Conservation (phyloP, 2,888 invertebrate genomes). For the Plagiodera versicolora region DNA sequence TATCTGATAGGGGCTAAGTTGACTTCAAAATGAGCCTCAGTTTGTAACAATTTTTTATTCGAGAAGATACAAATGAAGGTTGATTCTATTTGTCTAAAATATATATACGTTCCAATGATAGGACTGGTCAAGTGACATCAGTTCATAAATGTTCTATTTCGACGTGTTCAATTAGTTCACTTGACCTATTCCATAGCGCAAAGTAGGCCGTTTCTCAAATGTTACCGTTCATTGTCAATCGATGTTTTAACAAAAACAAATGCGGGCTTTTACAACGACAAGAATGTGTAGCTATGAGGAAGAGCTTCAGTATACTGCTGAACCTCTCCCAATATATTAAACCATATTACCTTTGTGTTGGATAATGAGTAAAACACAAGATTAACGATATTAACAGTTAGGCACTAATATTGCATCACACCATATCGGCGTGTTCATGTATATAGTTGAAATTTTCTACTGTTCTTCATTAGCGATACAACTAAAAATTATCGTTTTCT, state of each 20-base stretch:
- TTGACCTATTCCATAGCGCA: not conserved
- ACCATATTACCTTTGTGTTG: not conserved
- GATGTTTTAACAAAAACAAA: not conserved
- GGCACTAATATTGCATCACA: not conserved
- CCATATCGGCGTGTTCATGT: not conserved
- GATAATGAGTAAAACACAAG: not conserved
- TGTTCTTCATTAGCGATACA: not conserved
- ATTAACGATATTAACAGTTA: not conserved
- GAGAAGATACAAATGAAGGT: too few relatives aligned
- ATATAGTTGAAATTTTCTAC: not conserved
- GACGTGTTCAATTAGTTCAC: not conserved
- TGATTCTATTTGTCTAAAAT: too few relatives aligned
- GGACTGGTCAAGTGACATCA: too few relatives aligned
- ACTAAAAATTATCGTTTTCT: not conserved
- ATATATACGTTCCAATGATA: too few relatives aligned
- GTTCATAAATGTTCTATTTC: too few relatives aligned
- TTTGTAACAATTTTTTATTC: too few relatives aligned
- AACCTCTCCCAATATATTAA: constrained; percentile 1
- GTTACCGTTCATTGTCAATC: not conserved
- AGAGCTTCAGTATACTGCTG: not conserved
- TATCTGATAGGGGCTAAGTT: too few relatives aligned
- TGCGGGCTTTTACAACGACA: not conserved
- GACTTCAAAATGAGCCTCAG: too few relatives aligned
- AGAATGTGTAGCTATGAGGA: not conserved
- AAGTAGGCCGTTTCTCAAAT: not conserved